phyloP scores from a whole-genome alignment of 1,140 invertebrate species.

The Hydropsyche tenuis region DNA sequence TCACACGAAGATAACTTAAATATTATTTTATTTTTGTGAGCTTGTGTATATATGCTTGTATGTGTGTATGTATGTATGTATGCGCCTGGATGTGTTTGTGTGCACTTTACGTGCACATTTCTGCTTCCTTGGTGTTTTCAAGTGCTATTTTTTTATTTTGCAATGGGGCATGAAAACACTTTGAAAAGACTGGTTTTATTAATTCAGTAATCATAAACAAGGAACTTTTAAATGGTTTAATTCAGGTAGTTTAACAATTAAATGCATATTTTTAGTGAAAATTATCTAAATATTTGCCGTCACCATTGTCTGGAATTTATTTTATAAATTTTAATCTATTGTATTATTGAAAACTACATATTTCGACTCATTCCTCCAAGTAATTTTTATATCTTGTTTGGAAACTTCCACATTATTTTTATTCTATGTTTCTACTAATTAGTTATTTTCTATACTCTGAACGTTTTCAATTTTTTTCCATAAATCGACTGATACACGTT shows the following conservation, averaged over 20 bases:
- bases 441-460: not conserved
- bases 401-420: no score
- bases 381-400: no score
- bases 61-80: not conserved
- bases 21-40: not conserved
- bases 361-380: no score
- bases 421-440: no score
- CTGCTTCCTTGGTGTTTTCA: conserved; percentile 23
- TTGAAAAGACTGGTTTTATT: conserved; percentile 34
- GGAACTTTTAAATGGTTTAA: no score
- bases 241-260: no score
- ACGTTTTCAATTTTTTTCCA: not conserved
- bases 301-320: no score
- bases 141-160: conserved; percentile 11
- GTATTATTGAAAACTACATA: no score
- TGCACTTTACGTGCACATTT: conserved; percentile 16
- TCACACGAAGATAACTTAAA: no score
- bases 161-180: conserved; percentile 9
- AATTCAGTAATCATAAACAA: conserved; percentile 24
- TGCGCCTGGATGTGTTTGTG: not conserved
- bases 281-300: no score
- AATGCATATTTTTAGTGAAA: no score
- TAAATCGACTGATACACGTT: not conserved
- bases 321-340: no score
- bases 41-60: not conserved